Percentiles rank a stretch among this genome's conserved stretches.
Conservation (phyloP, 2,797 vertebrate species). For the Nannoperca australis region DNA sequence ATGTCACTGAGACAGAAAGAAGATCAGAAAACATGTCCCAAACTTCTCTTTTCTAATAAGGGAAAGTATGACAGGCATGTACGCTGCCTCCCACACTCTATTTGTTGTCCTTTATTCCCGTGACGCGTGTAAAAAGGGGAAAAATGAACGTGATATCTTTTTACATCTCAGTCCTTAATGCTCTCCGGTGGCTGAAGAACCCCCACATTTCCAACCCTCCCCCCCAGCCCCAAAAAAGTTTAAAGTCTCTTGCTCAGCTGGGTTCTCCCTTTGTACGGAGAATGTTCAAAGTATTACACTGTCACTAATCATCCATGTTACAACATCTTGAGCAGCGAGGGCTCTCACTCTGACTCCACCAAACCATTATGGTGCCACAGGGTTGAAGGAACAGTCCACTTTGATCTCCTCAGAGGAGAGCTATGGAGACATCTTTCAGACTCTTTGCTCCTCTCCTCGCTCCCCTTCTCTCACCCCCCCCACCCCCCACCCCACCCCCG, state of each 20-base stretch:
- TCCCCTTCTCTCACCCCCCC: constrained; percentile 51
- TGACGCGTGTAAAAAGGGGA: constrained; percentile 78
- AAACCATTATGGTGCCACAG: constrained; percentile 76
- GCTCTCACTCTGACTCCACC: constrained; percentile 77
- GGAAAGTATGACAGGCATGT: constrained; percentile 83
- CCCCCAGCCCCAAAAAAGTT: constrained; percentile 61
- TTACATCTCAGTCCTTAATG: constrained; percentile 83
- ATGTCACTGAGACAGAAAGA: constrained; percentile 61
- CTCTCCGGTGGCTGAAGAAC: constrained; percentile 84
- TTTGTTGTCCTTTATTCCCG: constrained; percentile 88
- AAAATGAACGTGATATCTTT: constrained; percentile 86
- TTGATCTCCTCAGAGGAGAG: constrained; percentile 80
- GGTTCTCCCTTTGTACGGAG: constrained; percentile 82
- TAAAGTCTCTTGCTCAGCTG: constrained; percentile 87
- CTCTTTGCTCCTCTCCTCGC: constrained; percentile 69
- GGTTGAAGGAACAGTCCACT: constrained; percentile 70
- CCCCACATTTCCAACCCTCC: constrained; percentile 62
- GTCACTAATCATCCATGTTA: constrained; percentile 85
- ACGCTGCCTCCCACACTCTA: constrained; percentile 83
- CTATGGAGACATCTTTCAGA: constrained; percentile 75
- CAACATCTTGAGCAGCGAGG: constrained; percentile 76
- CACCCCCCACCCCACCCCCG: constrained; percentile 41
- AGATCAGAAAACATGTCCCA: constrained; percentile 65
- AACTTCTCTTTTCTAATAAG: constrained; percentile 72
- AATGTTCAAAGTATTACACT: constrained; percentile 82